Evolutionary conservation across 2,888 invertebrate species (phyloP), one percentile per base, ranked within the genome.

Genomic region (Apodemia mormo): DNA sequence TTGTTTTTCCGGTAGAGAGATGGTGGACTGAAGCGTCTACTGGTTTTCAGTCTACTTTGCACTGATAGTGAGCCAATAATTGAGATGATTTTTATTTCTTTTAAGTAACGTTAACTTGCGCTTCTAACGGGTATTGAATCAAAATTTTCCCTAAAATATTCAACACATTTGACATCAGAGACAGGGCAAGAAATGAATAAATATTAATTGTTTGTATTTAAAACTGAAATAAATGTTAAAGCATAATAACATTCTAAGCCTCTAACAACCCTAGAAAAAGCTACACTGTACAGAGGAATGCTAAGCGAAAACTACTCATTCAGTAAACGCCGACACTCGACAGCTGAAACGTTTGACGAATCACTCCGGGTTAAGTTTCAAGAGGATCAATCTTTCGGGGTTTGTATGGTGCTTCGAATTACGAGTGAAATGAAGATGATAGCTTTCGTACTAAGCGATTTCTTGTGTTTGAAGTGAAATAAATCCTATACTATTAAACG

Each of bases 401-500:
- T 58, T 58, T 58, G 30, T 58, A 58, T 29, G 30, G 58, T 30
- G 58, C 58, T 58, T 29, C 58, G 30, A 58, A 29, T 58, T 58
- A 30, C 29, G 30, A 49, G 14, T 49, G 49, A 49, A 49, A 49
- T 14, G 49, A 14, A 14, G 49, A 49, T 49, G 49, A 49, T 49
- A 49, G 49, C 49, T 49, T 49, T 49, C 49, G 49, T 14, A 1
- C 5, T 49, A 14, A 49, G 49, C 49, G 14, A 5, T 49, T 49
- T 49, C 49, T 49, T 14, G 14, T 5, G 14, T 49, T 49, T 49
- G 4, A 49, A 49, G 14, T 49, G 49, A 49, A 49, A 14, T 49
- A 49, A 49, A 49, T 49, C 40, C 40, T 40, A 40, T 40, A 33
- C 33, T 33, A 33, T 33, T 33, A 33, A 33, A 33, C 33, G 33